phyloP scores from a whole-genome alignment of 2,113 vertebrate genomes.

The Variabilichromis moorii region DNA sequence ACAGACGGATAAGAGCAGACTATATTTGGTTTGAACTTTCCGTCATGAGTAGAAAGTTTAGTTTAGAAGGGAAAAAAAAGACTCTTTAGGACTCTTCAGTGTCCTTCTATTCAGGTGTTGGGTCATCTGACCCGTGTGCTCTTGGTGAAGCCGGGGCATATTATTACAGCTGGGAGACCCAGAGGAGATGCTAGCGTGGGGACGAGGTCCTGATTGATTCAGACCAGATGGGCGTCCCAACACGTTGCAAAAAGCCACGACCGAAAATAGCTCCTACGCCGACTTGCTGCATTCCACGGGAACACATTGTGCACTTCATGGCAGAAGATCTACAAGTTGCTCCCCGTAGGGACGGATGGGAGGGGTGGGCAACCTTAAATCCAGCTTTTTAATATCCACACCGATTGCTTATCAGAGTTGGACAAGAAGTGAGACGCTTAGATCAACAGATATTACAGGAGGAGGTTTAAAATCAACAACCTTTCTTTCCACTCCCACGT shows the following conservation, averaged over 20 bases:
- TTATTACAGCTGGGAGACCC: slow-evolving; percentile 89
- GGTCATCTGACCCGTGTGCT: slow-evolving; percentile 56
- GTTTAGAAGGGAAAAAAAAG: not conserved
- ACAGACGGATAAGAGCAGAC: not conserved
- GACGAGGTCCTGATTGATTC: slow-evolving; percentile 85
- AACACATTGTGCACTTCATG: slow-evolving; percentile 36
- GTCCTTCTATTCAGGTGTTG: slow-evolving; percentile 12
- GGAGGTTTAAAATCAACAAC: not conserved
- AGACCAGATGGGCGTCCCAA: slow-evolving; percentile 88
- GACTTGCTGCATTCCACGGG: slow-evolving; percentile 78
- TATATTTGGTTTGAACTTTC: not conserved
- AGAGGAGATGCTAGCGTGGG: slow-evolving; percentile 52
- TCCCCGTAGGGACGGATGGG: not conserved
- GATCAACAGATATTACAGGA: not conserved
- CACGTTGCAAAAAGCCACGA: slow-evolving; percentile 75
- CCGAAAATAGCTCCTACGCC: slow-evolving; percentile 81
- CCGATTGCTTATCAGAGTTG: slow-evolving; percentile 37
- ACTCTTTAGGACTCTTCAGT: not conserved
- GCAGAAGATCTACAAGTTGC: not conserved
- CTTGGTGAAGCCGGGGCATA: slow-evolving; percentile 72
- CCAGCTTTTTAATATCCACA: not conserved
- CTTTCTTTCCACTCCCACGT: not conserved
- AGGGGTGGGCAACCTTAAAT: not conserved
- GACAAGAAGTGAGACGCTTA: slow-evolving; percentile 1
- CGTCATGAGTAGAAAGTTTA: not conserved